Evolutionary conservation across 2,797 vertebrate genomes (phyloP).

Genomic region (Catamblyrhynchus diadema): DNA sequence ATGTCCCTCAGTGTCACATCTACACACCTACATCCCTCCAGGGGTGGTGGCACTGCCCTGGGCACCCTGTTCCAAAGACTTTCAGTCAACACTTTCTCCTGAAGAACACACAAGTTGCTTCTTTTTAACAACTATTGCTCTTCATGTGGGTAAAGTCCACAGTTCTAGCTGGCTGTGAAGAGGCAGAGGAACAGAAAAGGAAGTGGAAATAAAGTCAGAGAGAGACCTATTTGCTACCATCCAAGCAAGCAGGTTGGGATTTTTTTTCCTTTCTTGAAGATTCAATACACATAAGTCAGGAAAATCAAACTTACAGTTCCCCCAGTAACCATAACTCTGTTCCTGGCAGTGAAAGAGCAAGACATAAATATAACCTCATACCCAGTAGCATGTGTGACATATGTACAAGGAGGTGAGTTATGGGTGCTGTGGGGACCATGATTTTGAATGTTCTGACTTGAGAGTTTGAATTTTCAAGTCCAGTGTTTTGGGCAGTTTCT

Average conservation of each 20-base stretch:
- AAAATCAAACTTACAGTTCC: constrained; percentile 44
- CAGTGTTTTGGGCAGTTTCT: background rate
- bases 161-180: background rate
- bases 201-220: background rate
- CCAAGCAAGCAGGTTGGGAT: background rate
- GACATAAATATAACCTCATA: constrained; percentile 46
- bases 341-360: constrained; percentile 25
- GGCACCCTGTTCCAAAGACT: background rate
- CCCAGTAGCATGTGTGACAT: constrained; percentile 1
- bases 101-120: background rate
- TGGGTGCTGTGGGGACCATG: background rate
- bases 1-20: background rate
- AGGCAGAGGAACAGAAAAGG: background rate
- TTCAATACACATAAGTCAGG: constrained; percentile 19
- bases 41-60: background rate
- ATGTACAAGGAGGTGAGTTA: constrained; percentile 38
- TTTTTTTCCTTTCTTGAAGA: background rate
- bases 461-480: constrained; percentile 25
- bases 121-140: background rate
- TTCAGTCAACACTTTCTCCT: background rate
- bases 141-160: background rate
- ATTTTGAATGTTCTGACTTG: constrained; percentile 44
- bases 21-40: too few relatives aligned
- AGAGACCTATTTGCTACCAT: background rate
- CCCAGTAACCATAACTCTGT: constrained; percentile 42